These are phyloP conservation scores for Eupithecia vulgata DNA, from an alignment of 2,888 invertebrate genomes.

Conservation along the genomic window DNA sequence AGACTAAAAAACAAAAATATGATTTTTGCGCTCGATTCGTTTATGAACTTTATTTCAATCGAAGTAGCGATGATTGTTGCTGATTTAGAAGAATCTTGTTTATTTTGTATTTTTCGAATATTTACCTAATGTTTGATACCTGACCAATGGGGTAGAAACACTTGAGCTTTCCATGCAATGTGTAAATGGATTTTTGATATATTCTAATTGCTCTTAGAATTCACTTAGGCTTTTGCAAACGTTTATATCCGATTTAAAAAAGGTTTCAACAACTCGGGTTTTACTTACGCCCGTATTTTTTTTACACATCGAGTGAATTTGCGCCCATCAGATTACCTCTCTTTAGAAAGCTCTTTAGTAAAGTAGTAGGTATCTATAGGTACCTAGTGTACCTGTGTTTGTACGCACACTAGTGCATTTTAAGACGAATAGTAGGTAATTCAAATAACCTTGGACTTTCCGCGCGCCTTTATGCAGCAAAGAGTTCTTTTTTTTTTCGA, in stretches of 20 bases:
- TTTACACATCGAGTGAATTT: too few species aligned
- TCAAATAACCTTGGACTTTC: too few species aligned
- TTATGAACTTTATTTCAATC: not conserved
- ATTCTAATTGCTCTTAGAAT: not conserved
- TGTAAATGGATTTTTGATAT: not conserved
- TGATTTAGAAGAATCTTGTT: not conserved
- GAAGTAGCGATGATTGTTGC: not conserved
- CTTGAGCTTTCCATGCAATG: not conserved
- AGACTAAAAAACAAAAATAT: constrained; percentile 15
- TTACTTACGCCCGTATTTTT: not conserved
- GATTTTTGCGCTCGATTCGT: constrained; percentile 1
- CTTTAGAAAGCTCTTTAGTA: too few species aligned
- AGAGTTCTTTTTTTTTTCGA: too few species aligned
- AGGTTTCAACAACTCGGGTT: not conserved
- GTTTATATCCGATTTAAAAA: not conserved
- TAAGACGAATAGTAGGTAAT: too few species aligned
- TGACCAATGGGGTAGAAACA: constrained; percentile 19
- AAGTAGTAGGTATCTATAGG: too few species aligned
- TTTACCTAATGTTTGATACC: constrained; percentile 17
- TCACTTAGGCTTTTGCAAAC: not conserved
- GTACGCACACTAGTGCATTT: too few species aligned
- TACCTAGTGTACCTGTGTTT: not conserved
- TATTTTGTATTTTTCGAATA: not conserved
- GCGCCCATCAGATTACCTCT: too few species aligned
- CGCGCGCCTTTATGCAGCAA: too few species aligned